Evolutionary conservation across 2,113 vertebrate genomes (phyloP).

Genomic region (Ctenomys sociabilis): DNA sequence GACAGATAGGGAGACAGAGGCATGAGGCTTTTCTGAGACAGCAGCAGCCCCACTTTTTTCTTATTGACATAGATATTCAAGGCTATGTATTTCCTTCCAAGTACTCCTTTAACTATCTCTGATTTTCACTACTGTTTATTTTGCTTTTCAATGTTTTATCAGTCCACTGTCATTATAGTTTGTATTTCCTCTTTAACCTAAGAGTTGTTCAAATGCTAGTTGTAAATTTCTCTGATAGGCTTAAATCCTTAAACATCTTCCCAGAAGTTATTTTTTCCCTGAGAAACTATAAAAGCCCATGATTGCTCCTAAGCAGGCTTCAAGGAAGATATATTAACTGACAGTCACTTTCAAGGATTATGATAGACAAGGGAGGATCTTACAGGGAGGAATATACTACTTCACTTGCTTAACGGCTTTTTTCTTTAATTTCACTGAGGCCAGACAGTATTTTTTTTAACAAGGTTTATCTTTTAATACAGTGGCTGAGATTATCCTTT

Average conservation of each 20-base stretch:
- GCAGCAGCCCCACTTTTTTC: neutral
- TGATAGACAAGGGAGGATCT: neutral
- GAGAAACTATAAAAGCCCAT: neutral
- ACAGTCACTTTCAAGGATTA: neutral
- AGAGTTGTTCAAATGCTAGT: conserved; percentile 23
- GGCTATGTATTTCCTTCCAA: neutral
- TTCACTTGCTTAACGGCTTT: neutral
- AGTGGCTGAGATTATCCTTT: conserved; percentile 4
- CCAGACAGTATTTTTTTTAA: neutral
- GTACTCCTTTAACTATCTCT: neutral
- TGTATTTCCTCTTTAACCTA: neutral
- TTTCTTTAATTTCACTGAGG: neutral
- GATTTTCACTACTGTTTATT: neutral
- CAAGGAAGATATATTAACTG: conserved; percentile 8
- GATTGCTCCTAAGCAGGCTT: neutral
- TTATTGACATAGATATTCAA: neutral
- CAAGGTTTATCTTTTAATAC: neutral
- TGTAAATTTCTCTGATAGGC: neutral
- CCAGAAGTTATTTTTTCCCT: neutral
- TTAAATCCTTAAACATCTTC: neutral
- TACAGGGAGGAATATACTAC: neutral
- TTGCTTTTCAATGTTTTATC: neutral
- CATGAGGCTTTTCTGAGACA: neutral
- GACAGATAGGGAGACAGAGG: neutral
- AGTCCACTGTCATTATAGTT: neutral